Percentiles rank a stretch among this genome's conserved stretches.
These are phyloP conservation scores for Peromyscus californicus DNA, from an alignment of 2,113 vertebrate genomes.

Conservation along the genomic window DNA sequence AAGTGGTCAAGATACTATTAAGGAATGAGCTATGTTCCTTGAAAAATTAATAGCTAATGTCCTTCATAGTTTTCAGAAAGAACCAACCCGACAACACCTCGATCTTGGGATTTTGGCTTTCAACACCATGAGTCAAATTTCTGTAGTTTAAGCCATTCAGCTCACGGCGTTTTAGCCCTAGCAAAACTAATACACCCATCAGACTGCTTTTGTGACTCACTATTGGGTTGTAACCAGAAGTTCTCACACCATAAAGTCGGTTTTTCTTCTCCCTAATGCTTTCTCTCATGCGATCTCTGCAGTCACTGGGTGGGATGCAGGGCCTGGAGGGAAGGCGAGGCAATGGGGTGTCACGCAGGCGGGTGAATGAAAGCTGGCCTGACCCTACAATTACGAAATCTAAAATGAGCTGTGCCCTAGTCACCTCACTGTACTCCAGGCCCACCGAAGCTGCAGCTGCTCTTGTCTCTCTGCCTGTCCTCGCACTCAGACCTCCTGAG, in stretches of 20 bases:
- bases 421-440: neutral
- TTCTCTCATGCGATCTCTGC: neutral
- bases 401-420: neutral
- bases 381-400: neutral
- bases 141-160: neutral
- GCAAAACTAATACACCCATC: neutral
- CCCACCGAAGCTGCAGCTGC: neutral
- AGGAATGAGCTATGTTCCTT: neutral
- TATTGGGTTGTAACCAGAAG: neutral
- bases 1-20: constrained; percentile 9
- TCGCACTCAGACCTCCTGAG: neutral
- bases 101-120: neutral
- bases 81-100: neutral
- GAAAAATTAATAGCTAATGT: constrained; percentile 22
- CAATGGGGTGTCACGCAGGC: neutral
- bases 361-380: neutral
- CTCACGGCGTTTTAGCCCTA: neutral
- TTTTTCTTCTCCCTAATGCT: neutral
- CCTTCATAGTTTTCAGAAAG: neutral
- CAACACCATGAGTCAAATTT: neutral
- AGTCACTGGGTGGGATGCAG: neutral
- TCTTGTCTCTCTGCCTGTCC: neutral
- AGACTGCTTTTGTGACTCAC: constrained; percentile 14
- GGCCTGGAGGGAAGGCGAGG: neutral
- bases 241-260: neutral